Base-by-base conservation (phyloP, 2,888 invertebrate genomes). In the Petrolisthes manimaculis region DNA sequence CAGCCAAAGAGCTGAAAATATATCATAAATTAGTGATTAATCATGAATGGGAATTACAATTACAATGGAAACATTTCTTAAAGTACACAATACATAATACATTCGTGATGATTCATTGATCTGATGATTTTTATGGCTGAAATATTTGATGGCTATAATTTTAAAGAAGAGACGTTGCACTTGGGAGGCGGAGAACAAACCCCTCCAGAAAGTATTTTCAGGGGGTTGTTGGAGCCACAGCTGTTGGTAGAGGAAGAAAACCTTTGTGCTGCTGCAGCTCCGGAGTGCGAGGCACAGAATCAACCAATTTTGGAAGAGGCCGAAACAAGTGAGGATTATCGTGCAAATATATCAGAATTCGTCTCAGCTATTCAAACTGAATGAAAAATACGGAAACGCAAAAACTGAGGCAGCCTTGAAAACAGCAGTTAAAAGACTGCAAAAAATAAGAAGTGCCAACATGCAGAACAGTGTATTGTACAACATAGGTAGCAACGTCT, bases 201-300 rank as follows among this genome's bases (percentile, higher is more conserved):
- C 8, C 80, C 80, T 55, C 77, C 37, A 21, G 56, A 80, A 80
- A 56, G 54, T 80, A 55, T 80, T 80, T 80, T 80, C 80, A 80
- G 54, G 55, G 80, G 80, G 51, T n/a, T 80, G 21, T 56, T 80
- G 80, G 80, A 80, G 80, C 80, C 80, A 80, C 55, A 80, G 55
- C 80, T n/a, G 6, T 21, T 55, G 4, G 55, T 14, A 9, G n/a
- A 53, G 5, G 55, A 53, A 77, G 77, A 77, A 6, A 51, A 51
- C 51, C 4, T 4, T 5, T 77, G 77, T 18, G 37, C 51, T 51
- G 37, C 18, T 51, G 9, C 51, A 5, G 24, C 24, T 77, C n/a
- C n/a, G 37, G 37, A 37, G 37, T 37, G 6, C 37, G 77, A 77
- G 51, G 77, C 71, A 71, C 8, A n/a, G 71, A n/a, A 71, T n/a